Base-by-base conservation (phyloP, 2,113 vertebrate species). In the Cebidichthys violaceus region DNA sequence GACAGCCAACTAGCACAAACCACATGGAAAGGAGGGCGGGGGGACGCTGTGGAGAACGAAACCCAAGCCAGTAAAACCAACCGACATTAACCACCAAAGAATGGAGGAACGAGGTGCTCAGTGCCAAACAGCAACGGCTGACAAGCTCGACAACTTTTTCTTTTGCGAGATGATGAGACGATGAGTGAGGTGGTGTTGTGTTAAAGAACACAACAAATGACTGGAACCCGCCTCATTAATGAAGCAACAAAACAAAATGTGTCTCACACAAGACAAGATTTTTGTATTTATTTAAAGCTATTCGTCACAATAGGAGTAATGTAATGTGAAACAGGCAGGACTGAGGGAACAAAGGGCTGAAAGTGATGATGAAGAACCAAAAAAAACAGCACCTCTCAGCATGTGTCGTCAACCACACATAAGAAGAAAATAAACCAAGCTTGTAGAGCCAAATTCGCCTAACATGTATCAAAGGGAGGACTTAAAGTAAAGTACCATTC, bases 31-130 rank as follows among this genome's bases (percentile, higher is more conserved):
- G 18, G 2, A 22, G 54, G 67, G 17, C 2, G 2, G 52, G 62
- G 20, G 4, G n/a, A 37, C 59, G 9, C 29, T 45, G 68, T 3
- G 31, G 59, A 71, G 35, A 81, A 52, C 7, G 37, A 86, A 84
- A 85, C 73, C 67, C 52, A 85, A 83, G 64, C 62, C 82, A 74
- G 70, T 64, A 72, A 83, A 85, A 79, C 77, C 75, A 81, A 82
- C 72, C 1, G 29, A 62, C 68, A 41, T 54, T 60, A 77, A 88
- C 77, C 67, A 67, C 35, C 64, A 22, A 24, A 57, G 68, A 65
- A 57, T 6, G 3, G 24, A 77, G 80, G 24, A 27, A 72, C 57
- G 69, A 68, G 22, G 65, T 4, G 4, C 78, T 76, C 37, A 65
- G 6, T 61, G 20, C 57, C 61, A 68, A 71, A 73, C n/a, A 52